A percentile compares a stretch with the other conserved stretches of the same genome.
These are phyloP conservation scores for Ctenodactylus gundi DNA, from an alignment of 2,113 vertebrate genomes.

Conservation along the genomic window DNA sequence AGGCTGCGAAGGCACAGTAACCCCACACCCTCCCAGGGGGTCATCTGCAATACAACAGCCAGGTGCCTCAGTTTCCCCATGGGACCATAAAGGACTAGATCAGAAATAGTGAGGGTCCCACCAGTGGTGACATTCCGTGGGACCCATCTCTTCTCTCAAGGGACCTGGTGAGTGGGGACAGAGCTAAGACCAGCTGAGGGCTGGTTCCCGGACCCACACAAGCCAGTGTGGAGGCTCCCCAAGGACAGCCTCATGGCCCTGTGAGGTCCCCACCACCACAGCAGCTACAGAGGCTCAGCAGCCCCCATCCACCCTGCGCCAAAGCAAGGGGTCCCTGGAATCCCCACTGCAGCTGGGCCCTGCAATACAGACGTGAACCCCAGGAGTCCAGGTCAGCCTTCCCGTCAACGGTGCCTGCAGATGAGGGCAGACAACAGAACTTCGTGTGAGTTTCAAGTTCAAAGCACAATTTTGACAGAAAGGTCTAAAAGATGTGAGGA, in stretches of 20 bases:
- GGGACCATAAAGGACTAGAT: not conserved
- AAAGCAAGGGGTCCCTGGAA: not conserved
- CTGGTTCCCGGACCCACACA: accelerated
- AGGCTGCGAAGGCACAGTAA: not conserved
- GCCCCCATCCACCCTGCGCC: no score
- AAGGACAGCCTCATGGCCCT: not conserved
- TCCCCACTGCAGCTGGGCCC: no score
- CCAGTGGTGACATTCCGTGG: accelerated
- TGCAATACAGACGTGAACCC: not conserved
- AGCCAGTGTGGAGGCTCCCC: not conserved
- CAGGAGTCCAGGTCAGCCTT: not conserved
- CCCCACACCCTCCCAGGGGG: not conserved
- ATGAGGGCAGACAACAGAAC: not conserved
- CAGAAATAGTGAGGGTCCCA: not conserved
- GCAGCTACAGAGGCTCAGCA: not conserved
- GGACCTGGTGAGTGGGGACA: accelerated
- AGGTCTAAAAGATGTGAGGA: not conserved
- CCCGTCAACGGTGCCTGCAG: not conserved
- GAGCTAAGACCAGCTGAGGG: not conserved
- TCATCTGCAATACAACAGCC: not conserved
- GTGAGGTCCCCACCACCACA: not conserved
- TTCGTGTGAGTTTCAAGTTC: not conserved
- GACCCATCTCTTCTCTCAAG: not conserved
- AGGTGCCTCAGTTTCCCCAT: not conserved
- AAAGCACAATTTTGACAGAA: constrained; percentile 30